Evolutionary conservation across 2,888 invertebrate genomes (phyloP).

Genomic region (Melinaea menophilus): DNA sequence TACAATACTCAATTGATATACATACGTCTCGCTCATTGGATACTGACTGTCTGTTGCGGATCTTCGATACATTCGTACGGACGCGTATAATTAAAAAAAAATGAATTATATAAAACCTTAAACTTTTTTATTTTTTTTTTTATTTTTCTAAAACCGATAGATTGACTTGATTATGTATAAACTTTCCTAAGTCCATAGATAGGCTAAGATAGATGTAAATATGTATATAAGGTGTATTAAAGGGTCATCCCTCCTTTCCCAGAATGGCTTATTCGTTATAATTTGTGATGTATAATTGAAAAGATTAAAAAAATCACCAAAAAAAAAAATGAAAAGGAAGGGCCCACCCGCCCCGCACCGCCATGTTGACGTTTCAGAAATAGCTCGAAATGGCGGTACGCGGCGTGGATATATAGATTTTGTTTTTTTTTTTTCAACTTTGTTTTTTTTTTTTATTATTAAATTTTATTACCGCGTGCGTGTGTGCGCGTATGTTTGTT

Average conservation of each 20-base stretch:
- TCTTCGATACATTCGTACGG: neutral
- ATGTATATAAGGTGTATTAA: conserved; percentile 51
- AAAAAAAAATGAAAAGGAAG: conserved; percentile 49
- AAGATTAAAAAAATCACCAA: conserved; percentile 41
- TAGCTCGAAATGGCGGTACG: conserved; percentile 46
- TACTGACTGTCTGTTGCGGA: neutral
- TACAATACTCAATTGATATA: neutral
- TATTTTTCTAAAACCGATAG: neutral
- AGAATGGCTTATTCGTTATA: conserved; percentile 54
- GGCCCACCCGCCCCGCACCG: conserved; percentile 56
- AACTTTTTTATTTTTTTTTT: neutral
- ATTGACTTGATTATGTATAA: conserved; percentile 36
- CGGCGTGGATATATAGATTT: conserved; percentile 42
- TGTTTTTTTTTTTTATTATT: conserved; percentile 54
- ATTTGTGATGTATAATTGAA: conserved; percentile 60
- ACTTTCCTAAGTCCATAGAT: conserved; percentile 50
- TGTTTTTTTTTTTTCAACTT: conserved; percentile 49
- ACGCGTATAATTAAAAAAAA: conserved; percentile 15
- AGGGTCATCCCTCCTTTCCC: conserved; percentile 51
- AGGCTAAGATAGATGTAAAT: conserved; percentile 57
- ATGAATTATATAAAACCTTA: neutral
- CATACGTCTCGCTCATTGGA: neutral
- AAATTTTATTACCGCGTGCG: conserved; percentile 66
- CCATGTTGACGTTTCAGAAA: conserved; percentile 43
- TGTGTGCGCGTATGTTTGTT: conserved; percentile 52